Evolutionary conservation across 1,140 invertebrate genomes (phyloP), one percentile per base, ranked within the genome.

Genomic region (Achatina immaculata): DNA sequence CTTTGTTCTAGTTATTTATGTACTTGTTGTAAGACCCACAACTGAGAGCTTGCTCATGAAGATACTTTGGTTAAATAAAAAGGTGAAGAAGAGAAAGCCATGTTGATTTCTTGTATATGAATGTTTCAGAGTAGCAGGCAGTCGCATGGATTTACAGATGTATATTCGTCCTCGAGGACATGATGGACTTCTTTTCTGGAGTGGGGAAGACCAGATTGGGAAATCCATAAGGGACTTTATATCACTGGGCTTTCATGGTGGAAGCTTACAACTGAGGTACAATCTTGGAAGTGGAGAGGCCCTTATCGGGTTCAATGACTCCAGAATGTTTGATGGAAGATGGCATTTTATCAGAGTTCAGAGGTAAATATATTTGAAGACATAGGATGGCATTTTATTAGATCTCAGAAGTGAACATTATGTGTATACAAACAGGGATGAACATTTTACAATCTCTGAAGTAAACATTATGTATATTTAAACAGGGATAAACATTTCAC

Each of bases 281-380:
- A 95, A 91, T 93, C 94, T 91, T 94, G 95, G 83, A 94, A 95
- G 87, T 94, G 95, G 80, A 14, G 95, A 96, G 86, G 91, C 89
- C 7, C 82, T 88, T 48, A 94, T 98, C n/a, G 93, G 94, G 81
- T 96, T 96, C 84, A 98, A 98, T 92, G 93, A 93, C 82, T 95
- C 95, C 28, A 94, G 94, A 90, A 94, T 98, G 45, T 95, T 97
- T 91, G 96, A 98, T 91, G 96, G 96, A 74, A 92, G 96, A 58
- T 98, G 97, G 97, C 97, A 99, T 91, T 93, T 95, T 81, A 94
- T 98, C 36, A 93, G 95, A 91, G 95, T 95, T 43, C 94, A 96
- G 43, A 96, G 97, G 97, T 98, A 45, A 48, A n/a, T 73, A 3
- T 45, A 4, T 19, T n/a, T n/a, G n/a, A n/a, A n/a, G n/a, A n/a